These are phyloP conservation scores for Hyposoter didymator DNA, from an alignment of 2,888 invertebrate species.

Conservation along the genomic window DNA sequence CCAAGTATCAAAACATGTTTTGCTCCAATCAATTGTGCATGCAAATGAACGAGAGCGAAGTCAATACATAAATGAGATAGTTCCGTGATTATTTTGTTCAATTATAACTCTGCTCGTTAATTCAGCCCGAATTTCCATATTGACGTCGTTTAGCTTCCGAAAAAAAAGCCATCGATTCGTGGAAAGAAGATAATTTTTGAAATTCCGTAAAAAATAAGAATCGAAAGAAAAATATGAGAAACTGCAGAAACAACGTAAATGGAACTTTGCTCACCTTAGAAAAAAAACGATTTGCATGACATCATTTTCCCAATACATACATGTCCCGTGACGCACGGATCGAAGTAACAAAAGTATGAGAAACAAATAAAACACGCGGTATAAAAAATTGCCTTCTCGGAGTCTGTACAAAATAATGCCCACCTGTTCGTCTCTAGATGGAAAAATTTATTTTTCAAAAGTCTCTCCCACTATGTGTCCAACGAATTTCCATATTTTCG, in stretches of 20 bases:
- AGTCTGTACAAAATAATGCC: not conserved
- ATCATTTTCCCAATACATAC: not conserved
- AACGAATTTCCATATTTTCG: not conserved
- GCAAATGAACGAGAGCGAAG: not conserved
- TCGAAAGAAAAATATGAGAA: not conserved
- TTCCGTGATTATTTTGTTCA: not conserved
- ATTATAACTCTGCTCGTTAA: not conserved
- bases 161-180: not conserved
- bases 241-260: not conserved
- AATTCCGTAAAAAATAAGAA: not conserved
- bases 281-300: not conserved
- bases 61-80: not conserved
- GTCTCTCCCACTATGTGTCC: not conserved
- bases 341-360: not conserved
- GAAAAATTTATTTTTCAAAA: not conserved
- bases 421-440: not conserved
- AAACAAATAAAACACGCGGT: not conserved
- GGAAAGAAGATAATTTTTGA: not conserved
- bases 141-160: not conserved
- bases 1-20: too few species aligned
- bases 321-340: not conserved
- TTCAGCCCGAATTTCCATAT: not conserved
- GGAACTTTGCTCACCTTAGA: not conserved
- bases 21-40: not conserved
- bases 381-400: not conserved